These are phyloP conservation scores for Uromys caudimaculatus DNA, from an alignment of 2,797 vertebrate species.

Conservation along the genomic window DNA sequence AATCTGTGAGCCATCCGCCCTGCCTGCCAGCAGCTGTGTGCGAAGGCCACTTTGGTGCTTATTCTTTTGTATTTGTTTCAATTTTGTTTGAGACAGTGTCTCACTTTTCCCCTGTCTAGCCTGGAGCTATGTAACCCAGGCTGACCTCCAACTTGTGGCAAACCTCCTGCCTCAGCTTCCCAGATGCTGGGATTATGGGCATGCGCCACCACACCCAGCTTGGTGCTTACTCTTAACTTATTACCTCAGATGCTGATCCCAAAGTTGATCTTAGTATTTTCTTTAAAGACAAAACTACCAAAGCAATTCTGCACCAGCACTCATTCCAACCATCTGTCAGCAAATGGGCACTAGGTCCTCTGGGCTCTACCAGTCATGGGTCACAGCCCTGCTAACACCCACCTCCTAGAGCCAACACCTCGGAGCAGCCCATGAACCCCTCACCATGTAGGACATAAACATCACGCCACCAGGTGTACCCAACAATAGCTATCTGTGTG, in stretches of 20 bases:
- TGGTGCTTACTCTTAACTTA: conserved; percentile 92
- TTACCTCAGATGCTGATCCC: conserved; percentile 92
- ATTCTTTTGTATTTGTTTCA: conserved; percentile 82
- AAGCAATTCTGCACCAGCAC: conserved; percentile 64
- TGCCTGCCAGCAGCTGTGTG: background rate
- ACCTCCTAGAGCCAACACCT: too few species aligned
- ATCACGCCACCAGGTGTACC: background rate
- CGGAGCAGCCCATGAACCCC: background rate
- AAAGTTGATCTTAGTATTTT: background rate
- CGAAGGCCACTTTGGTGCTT: conserved; percentile 80
- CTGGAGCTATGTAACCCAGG: background rate
- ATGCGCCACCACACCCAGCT: conserved; percentile 10
- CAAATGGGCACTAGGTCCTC: conserved; percentile 63
- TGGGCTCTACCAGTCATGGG: background rate
- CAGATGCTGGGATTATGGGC: conserved; percentile 87
- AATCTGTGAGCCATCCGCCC: conserved; percentile 91
- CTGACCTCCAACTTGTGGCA: background rate
- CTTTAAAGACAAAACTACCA: conserved; percentile 67
- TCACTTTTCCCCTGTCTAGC: background rate
- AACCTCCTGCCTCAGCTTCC: conserved; percentile 20
- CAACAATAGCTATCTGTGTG: background rate
- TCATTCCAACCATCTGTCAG: conserved; percentile 10
- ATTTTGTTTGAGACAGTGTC: background rate
- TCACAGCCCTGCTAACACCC: background rate
- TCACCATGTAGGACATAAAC: background rate